Conservation (phyloP, 1,140 invertebrate species). For the Trichogramma pretiosum region DNA sequence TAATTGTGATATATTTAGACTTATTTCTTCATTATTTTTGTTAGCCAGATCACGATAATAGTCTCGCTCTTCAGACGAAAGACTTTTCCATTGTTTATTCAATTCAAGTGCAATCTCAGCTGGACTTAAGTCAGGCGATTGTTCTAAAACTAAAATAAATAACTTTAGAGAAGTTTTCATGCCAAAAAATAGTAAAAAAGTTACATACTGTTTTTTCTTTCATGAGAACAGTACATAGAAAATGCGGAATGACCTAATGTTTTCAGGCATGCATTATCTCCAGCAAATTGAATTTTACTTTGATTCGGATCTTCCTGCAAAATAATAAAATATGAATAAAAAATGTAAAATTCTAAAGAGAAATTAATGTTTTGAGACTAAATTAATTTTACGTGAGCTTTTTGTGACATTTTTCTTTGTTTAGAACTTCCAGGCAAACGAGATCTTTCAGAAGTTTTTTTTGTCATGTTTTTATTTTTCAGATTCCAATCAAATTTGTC, state of each 20-base stretch:
- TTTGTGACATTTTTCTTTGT: background rate
- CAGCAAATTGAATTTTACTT: slow-evolving; percentile 15
- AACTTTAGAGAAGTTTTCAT: background rate
- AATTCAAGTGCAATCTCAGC: slow-evolving; percentile 36
- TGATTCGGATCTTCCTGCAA: slow-evolving; percentile 23
- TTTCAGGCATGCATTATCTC: slow-evolving; percentile 11
- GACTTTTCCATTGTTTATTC: slow-evolving; percentile 36
- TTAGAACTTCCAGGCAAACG: background rate
- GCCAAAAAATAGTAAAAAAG: slow-evolving; percentile 19
- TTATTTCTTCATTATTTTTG: slow-evolving; percentile 6
- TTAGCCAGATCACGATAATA: slow-evolving; percentile 37
- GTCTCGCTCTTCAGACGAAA: slow-evolving; percentile 39
- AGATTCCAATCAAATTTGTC: slow-evolving; percentile 1
- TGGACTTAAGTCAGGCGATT: slow-evolving; percentile 36
- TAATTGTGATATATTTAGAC: background rate
- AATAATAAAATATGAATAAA: slow-evolving; percentile 2
- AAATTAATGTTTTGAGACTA: background rate
- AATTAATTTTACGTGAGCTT: background rate
- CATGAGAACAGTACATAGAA: slow-evolving; percentile 32
- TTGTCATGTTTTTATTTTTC: background rate
- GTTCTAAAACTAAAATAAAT: slow-evolving; percentile 29
- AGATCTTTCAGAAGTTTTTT: slow-evolving; percentile 6
- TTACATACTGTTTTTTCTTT: slow-evolving; percentile 32
- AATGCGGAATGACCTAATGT: slow-evolving; percentile 22
- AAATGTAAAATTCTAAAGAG: background rate